Percentiles rank a stretch among this genome's conserved stretches.
These are phyloP conservation scores for Conger conger DNA, from an alignment of 2,113 vertebrate species.

Conservation along the genomic window DNA sequence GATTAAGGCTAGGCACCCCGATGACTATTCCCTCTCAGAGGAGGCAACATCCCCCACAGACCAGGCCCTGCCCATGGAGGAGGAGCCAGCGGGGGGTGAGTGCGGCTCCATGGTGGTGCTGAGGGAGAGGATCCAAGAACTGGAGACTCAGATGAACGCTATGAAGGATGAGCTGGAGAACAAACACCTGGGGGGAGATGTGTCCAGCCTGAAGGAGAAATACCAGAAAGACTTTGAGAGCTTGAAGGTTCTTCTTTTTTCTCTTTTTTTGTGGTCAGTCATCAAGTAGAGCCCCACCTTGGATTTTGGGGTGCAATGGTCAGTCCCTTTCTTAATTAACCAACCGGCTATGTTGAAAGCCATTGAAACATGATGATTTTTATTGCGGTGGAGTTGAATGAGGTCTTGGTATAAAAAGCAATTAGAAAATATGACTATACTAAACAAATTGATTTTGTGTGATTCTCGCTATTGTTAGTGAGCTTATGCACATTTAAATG, in stretches of 20 bases:
- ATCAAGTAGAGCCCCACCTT: constrained; percentile 32
- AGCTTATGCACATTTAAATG: too few relatives aligned
- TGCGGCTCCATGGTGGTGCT: constrained; percentile 74
- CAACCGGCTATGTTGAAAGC: background rate
- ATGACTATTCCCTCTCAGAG: background rate
- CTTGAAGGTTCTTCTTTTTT: constrained; percentile 83
- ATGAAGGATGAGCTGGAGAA: constrained; percentile 91
- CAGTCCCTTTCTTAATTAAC: background rate
- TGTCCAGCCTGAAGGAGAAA: constrained; percentile 83
- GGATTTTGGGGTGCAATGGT: constrained; percentile 30
- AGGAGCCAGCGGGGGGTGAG: constrained; percentile 34
- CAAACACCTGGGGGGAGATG: constrained; percentile 79
- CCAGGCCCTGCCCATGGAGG: constrained; percentile 28
- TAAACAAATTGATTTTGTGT: background rate
- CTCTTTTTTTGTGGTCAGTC: constrained; percentile 17
- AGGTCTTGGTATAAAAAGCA: background rate
- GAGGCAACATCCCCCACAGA: rapidly evolving
- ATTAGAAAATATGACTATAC: background rate
- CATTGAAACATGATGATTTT: background rate
- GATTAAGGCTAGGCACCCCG: constrained; percentile 53
- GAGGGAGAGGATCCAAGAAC: constrained; percentile 84
- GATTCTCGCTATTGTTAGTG: background rate
- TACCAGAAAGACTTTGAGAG: constrained; percentile 97
- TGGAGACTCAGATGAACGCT: constrained; percentile 86
- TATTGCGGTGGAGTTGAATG: background rate